Evolutionary conservation across 2,113 vertebrate genomes (phyloP), one percentile per base, ranked within the genome.

Genomic region (Tachycineta bicolor): DNA sequence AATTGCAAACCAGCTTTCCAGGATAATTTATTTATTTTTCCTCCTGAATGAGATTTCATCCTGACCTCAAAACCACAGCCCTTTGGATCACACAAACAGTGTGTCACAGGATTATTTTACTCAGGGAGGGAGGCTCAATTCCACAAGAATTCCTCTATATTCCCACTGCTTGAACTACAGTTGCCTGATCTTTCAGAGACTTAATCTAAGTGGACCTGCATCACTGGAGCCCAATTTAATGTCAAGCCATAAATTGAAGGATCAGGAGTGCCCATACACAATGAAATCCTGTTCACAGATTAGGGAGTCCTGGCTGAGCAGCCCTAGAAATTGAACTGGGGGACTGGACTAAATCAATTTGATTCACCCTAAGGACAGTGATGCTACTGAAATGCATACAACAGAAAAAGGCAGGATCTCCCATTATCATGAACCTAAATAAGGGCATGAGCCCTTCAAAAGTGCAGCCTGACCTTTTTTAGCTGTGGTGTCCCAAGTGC

Each of bases 221-320:
- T 95, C 96, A 79, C 71, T 93, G 93, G 76, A 95, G 67, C 76
- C 74, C 82, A 97, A 93, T 97, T 97, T 97, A 96, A 97, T 95
- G 85, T 91, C 87, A 95, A 93, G 39, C 68, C 33, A 58, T 96
- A 95, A 95, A 97, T 14, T 89, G 93, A 96, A 94, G 94, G 83
- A 96, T 97, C 96, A 91, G 87, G 83, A 93, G 22, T 50, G 12
- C 84, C 96, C 78, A 74, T 52, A 46, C 83, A 95, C 76, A 94
- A 96, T 92, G 89, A 96, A 97, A 93, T 90, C 92, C 93, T 95
- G 80, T 83, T 96, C 80, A 69, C 91, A 94, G 96, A 96, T 97
- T 96, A 97, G 83, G 74, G 68, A 97, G 60, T 89, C 87, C 75
- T 83, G 92, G 76, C 87, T 0, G 23, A 97, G 56, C 64, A 89